Evolutionary conservation across 2,797 vertebrate genomes (phyloP), one percentile per base, ranked within the genome.

Genomic region (Catamblyrhynchus diadema): DNA sequence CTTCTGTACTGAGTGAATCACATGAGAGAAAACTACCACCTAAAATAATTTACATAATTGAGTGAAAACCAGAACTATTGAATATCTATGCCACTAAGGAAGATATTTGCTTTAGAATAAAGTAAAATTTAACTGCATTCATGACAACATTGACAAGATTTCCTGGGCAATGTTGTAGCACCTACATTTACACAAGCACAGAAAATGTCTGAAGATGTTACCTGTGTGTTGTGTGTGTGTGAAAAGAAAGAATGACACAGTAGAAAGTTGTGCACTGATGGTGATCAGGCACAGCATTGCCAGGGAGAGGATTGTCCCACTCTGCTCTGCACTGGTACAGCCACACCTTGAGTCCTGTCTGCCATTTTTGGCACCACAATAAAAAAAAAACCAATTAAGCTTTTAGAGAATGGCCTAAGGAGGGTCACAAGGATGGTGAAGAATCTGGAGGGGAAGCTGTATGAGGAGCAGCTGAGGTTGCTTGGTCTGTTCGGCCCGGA

Each of bases 181-280:
- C 9, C 17, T 42, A 64, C 9, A 17, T 44, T 84, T 56, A 85
- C 17, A 71, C 14, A 74, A 81, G n/a, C 25, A 60, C 13, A 67
- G 44, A 47, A 92, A 78, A 83, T 1, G 53, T 12, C 60, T 60
- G 48, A 90, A 83, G 28, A 64, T 39, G 14, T 24, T 45, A 5
- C 3, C 0, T 21, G 11, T 0, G 0, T 50, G 8, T 25, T 45
- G 7, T 72, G 51, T 54, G 10, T 25, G 28, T 9, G 3, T 4
- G 12, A 37, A 53, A 42, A 74, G 27, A 74, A 7, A 41, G 15
- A 61, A 41, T 25, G 35, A 23, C 16, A n/a, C 32, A 28, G 10
- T 8, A 20, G 50, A 32, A 54, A 48, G 16, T 3, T 59, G 19
- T 69, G 70, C 19, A 42, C 18, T 61, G 54, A 20, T 88, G 14